Percentiles rank a stretch among this genome's conserved stretches.
Conservation (phyloP, 37 sponge, comb jelly and placozoan species). For the Mnemiopsis leidyi region DNA sequence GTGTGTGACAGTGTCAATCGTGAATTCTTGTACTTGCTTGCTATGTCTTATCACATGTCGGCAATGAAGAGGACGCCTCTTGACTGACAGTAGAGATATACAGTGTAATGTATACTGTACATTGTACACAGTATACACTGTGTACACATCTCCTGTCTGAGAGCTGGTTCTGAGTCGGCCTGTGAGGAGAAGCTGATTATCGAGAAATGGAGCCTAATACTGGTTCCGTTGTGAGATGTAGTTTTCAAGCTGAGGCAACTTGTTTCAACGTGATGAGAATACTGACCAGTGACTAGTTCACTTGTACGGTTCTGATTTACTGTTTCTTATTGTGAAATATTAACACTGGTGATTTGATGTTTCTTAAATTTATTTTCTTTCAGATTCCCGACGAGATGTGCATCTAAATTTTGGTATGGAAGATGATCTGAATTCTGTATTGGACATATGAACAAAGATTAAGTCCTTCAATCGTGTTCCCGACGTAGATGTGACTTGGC, state of each 20-base stretch:
- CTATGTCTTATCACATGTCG: not conserved
- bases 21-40: too few species aligned
- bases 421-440: too few species aligned
- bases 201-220: not conserved
- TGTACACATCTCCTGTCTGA: not conserved
- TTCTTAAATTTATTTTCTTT: too few species aligned
- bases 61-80: not conserved
- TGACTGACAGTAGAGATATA: not conserved
- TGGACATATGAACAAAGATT: too few species aligned
- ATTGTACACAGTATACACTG: not conserved
- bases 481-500: too few species aligned
- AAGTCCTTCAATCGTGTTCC: too few species aligned
- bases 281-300: not conserved
- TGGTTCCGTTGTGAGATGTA: constrained; percentile 51
- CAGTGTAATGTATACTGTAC: not conserved
- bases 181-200: not conserved
- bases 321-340: too few species aligned
- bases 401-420: too few species aligned
- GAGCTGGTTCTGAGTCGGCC: constrained; percentile 31
- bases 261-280: not conserved
- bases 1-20: too few species aligned
- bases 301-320: not conserved
- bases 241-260: constrained; percentile 62
- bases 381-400: too few species aligned
- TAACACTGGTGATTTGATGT: too few species aligned